Evolutionary conservation across 2,888 invertebrate species (phyloP).

Genomic region (Ormyrus pomaceus): DNA sequence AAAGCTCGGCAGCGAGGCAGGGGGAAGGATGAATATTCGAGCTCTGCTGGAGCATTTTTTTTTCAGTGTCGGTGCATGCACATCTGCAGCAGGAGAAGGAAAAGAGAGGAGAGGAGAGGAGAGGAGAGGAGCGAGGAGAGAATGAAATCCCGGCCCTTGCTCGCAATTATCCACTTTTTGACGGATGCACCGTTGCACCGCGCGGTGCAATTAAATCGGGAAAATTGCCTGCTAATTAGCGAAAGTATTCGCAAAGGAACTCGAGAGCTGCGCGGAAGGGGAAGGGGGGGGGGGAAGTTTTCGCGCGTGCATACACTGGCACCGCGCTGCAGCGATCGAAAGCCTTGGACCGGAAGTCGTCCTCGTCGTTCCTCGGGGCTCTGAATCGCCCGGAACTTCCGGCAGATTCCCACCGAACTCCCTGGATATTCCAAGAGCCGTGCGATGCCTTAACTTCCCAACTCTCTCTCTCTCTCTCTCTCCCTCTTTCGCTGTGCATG

Average conservation of each 20-base stretch:
- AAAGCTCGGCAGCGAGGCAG: too few relatives aligned
- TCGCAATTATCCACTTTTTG: background rate
- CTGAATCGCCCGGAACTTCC: constrained; percentile 40
- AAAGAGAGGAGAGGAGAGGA: too few relatives aligned
- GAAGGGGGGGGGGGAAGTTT: background rate
- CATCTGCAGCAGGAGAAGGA: background rate
- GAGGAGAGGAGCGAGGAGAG: background rate
- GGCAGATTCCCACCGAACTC: constrained; percentile 22
- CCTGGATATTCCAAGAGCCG: constrained; percentile 19
- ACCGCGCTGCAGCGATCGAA: constrained; percentile 25
- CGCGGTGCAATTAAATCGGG: constrained; percentile 22
- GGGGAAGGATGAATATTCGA: too few relatives aligned
- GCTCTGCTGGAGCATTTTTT: too few relatives aligned
- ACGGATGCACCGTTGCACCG: background rate
- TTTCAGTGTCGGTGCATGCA: background rate
- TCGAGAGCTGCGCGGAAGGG: background rate
- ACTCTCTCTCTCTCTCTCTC: constrained; percentile 2
- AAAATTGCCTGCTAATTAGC: constrained; percentile 48
- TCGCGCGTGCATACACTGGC: background rate
- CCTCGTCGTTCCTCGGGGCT: constrained; percentile 53
- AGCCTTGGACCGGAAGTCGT: constrained; percentile 60
- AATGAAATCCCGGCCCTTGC: background rate
- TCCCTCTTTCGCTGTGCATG: background rate
- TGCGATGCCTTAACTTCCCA: constrained; percentile 17
- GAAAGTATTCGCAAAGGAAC: constrained; percentile 50